Evolutionary conservation across 2,113 vertebrate species (phyloP).

Genomic region (Felis chaus): DNA sequence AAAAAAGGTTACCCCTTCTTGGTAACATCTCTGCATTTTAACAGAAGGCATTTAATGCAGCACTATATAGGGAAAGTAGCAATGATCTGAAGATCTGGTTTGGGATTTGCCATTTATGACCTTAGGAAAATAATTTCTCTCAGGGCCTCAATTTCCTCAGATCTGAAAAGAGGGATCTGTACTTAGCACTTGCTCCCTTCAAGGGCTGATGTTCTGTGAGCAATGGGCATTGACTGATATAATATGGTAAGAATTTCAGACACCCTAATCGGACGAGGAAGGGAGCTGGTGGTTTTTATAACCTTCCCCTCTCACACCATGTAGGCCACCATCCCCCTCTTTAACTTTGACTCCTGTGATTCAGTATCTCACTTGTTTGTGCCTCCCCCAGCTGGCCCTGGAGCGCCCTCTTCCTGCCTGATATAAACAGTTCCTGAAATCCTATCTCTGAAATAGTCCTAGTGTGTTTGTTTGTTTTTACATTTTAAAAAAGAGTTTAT

Average conservation of each 20-base stretch:
- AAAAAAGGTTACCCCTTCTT: neutral
- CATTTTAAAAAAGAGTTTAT: no score
- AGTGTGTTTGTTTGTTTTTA: neutral
- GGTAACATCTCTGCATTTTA: neutral
- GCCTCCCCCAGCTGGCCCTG: neutral
- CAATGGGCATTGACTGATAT: neutral
- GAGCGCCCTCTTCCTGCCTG: neutral
- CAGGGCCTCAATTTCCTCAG: neutral
- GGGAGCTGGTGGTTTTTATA: neutral
- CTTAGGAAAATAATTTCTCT: neutral
- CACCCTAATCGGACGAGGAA: neutral
- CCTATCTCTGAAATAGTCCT: neutral
- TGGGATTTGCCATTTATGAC: neutral
- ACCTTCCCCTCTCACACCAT: neutral
- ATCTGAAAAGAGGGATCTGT: neutral
- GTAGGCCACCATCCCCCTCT: neutral
- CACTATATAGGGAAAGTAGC: neutral
- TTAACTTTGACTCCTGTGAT: neutral
- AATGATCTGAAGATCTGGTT: neutral
- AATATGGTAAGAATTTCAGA: neutral
- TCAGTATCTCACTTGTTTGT: no score
- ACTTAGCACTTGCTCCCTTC: neutral
- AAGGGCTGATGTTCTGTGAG: neutral
- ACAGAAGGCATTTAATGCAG: neutral
- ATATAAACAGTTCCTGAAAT: neutral